These are phyloP conservation scores for Trichoplusia ni DNA, from an alignment of 1,140 invertebrate genomes.

Conservation along the genomic window DNA sequence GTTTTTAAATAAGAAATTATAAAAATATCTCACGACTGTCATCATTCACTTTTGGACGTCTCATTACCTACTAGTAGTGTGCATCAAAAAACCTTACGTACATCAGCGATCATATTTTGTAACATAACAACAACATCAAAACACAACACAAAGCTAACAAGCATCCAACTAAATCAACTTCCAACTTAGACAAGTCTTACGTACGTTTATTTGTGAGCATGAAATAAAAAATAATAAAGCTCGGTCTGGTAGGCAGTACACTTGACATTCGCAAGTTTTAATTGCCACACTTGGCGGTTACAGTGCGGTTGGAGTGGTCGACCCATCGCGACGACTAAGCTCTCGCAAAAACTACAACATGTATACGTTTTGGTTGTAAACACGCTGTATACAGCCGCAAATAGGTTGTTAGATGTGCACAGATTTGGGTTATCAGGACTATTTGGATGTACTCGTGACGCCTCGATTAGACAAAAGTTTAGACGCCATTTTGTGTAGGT, in stretches of 20 bases:
- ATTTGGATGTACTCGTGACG: too few species aligned
- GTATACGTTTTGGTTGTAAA: conserved; percentile 48
- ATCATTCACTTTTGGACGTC: too few species aligned
- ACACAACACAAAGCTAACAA: not conserved
- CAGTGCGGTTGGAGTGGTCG: conserved; percentile 55
- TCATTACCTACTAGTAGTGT: too few species aligned
- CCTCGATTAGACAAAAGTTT: too few species aligned
- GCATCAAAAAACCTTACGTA: too few species aligned
- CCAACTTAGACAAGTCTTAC: not conserved
- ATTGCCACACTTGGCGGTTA: conserved; percentile 70
- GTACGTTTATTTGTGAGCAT: conserved; percentile 49
- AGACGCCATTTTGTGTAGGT: too few species aligned
- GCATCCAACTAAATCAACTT: conserved; percentile 3
- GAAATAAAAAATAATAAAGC: conserved; percentile 69
- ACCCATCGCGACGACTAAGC: conserved; percentile 53
- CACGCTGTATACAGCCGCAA: conserved; percentile 44
- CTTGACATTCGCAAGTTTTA: conserved; percentile 80
- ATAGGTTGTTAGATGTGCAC: conserved; percentile 20
- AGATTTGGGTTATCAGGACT: not conserved
- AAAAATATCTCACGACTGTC: too few species aligned
- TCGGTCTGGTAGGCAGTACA: conserved; percentile 54
- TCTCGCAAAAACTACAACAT: conserved; percentile 57
- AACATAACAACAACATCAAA: not conserved
- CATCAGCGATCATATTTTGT: not conserved
- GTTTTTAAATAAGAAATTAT: too few species aligned